Conservation (phyloP, 2,113 vertebrate species). For the Macrotus californicus region DNA sequence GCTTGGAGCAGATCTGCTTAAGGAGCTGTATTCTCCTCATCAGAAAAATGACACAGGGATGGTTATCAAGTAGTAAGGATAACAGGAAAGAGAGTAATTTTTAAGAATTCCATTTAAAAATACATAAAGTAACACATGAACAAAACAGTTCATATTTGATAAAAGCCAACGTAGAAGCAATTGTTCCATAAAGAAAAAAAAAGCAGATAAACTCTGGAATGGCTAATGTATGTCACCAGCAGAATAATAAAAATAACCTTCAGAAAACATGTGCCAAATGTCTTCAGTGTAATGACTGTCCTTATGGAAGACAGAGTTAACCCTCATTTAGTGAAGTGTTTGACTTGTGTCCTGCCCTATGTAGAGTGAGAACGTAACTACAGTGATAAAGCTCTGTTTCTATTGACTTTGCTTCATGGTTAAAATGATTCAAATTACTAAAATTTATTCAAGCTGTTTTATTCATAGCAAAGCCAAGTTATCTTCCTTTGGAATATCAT, state of each 20-base stretch:
- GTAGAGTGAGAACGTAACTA: background rate
- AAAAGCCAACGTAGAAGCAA: background rate
- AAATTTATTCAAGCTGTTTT: constrained; percentile 49
- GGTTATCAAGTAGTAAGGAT: background rate
- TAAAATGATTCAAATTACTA: constrained; percentile 30
- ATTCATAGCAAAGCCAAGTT: constrained; percentile 16
- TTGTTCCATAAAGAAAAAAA: background rate
- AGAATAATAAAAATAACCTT: background rate
- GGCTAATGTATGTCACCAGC: background rate
- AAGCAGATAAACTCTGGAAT: background rate
- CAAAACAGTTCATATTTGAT: background rate
- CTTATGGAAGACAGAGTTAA: background rate
- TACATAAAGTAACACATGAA: background rate
- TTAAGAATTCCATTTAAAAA: background rate
- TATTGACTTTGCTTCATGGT: background rate
- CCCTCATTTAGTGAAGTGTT: background rate
- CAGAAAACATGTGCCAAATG: background rate
- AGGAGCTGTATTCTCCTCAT: background rate
- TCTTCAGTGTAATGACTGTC: background rate
- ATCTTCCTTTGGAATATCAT: constrained; percentile 31
- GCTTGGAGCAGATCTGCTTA: background rate
- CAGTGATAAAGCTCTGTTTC: background rate
- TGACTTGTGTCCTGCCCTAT: background rate
- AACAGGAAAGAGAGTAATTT: background rate
- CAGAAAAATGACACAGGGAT: background rate